Evolutionary conservation across 2,113 vertebrate species (phyloP), one percentile per base, ranked within the genome.

Genomic region (Boleophthalmus pectinirostris): DNA sequence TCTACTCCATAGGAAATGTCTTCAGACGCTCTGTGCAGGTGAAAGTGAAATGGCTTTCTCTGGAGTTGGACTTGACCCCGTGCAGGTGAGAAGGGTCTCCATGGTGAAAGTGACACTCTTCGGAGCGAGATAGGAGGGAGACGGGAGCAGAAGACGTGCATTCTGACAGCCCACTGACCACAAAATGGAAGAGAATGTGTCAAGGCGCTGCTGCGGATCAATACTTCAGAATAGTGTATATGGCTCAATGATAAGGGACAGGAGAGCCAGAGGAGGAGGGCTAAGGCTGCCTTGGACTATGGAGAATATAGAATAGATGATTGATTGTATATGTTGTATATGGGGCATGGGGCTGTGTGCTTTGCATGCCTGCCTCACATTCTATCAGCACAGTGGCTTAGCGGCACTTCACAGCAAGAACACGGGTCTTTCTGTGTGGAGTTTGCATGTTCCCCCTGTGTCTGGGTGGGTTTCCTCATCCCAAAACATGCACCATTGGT

Each of bases 151-250:
- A 63, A 35, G 61, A 38, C 18, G 29, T 33, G 29, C 33, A 38
- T 38, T 20, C 61, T 64, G 61, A 64, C 61, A 64, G 33, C 33
- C 61, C 18, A 1, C 18, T 20, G 33, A 64, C 18, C 33, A 38
- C 33, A 64, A 64, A 38, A 64, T 64, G 61, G 61, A 64, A 12
- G 33, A 43, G 20, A n/a, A 64, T 21, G 61, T 64, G 61, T 64
- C 35, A 43, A 43, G 33, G 33, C 29, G 15, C 25, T 61, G 58
- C 53, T 56, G 53, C 56, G 9, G 25, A 64, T 64, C 33, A 10
- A 64, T 64, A 20, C 29, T n/a, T 64, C 33, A n/a, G 61, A 64
- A 64, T 38, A 20, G 29, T 20, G 61, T 64, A 38, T 64, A 64
- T 43, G 33, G 29, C 61, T 43, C 29, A 11, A n/a, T 64, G 61